phyloP scores from a whole-genome alignment of 2,113 vertebrate genomes.

The Elaphurus davidianus region DNA sequence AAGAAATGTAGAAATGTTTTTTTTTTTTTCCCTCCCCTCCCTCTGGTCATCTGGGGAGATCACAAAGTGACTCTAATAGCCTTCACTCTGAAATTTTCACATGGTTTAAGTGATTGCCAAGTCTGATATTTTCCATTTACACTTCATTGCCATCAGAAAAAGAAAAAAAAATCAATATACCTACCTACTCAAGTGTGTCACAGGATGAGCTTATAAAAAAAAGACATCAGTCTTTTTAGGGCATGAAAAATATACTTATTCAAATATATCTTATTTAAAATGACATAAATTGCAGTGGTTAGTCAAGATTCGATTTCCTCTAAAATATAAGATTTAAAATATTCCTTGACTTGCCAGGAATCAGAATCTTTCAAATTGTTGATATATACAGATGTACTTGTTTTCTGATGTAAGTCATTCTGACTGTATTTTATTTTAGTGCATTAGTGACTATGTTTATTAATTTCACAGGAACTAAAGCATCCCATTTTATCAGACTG shows the following conservation, averaged over 20 bases:
- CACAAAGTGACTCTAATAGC: slow-evolving; percentile 90
- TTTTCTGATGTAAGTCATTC: slow-evolving; percentile 83
- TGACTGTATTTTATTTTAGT: slow-evolving; percentile 69
- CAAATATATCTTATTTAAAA: slow-evolving; percentile 90
- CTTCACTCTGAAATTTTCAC: slow-evolving; percentile 90
- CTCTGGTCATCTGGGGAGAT: slow-evolving; percentile 89
- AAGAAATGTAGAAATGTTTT: slow-evolving; percentile 90
- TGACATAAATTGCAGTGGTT: slow-evolving; percentile 89
- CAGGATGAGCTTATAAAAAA: slow-evolving; percentile 90
- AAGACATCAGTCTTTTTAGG: slow-evolving; percentile 90
- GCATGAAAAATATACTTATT: slow-evolving; percentile 91
- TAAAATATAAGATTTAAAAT: slow-evolving; percentile 89
- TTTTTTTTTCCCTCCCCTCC: slow-evolving; percentile 42
- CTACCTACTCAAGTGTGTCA: slow-evolving; percentile 89
- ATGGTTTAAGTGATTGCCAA: slow-evolving; percentile 90
- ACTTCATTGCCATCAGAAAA: slow-evolving; percentile 90
- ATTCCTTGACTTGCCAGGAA: slow-evolving; percentile 85
- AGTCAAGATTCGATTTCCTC: slow-evolving; percentile 89
- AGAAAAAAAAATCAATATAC: slow-evolving; percentile 92
- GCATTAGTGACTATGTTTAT: slow-evolving; percentile 77
- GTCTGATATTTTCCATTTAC: slow-evolving; percentile 92
- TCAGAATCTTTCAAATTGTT: slow-evolving; percentile 85
- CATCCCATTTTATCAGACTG: slow-evolving; percentile 56
- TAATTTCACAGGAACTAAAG: slow-evolving; percentile 78
- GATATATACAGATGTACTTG: slow-evolving; percentile 84